A percentile compares a stretch with the other conserved stretches of the same genome.
phyloP scores from a whole-genome alignment of 2,797 vertebrate species.

The Hydrophis major region DNA sequence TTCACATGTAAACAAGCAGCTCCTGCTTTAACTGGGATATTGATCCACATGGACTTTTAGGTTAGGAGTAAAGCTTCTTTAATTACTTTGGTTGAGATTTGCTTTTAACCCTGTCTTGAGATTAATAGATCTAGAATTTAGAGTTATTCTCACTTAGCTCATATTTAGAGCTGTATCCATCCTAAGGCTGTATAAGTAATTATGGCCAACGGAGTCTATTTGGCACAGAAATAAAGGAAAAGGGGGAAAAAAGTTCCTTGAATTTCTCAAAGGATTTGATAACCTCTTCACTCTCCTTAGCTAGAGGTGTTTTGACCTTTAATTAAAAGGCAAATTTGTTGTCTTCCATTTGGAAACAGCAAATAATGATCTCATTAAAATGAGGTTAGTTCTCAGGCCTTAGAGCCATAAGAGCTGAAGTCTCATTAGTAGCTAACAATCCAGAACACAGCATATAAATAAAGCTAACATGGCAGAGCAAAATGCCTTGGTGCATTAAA shows the following conservation, averaged over 20 bases:
- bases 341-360: constrained; percentile 87
- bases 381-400: constrained; percentile 80
- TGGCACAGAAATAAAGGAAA: constrained; percentile 45
- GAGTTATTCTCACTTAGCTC: constrained; percentile 72
- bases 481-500: constrained; percentile 77
- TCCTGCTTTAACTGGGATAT: constrained; percentile 42
- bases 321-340: constrained; percentile 83
- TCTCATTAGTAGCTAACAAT: constrained; percentile 80
- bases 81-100: constrained; percentile 68
- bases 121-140: constrained; percentile 23
- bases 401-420: constrained; percentile 73
- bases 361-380: constrained; percentile 97
- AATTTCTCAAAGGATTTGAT: constrained; percentile 62
- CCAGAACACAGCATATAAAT: constrained; percentile 78
- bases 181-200: constrained; percentile 52
- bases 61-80: constrained; percentile 62
- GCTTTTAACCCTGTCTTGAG: constrained; percentile 48
- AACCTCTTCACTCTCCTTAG: constrained; percentile 71
- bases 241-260: constrained; percentile 45
- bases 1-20: constrained; percentile 45
- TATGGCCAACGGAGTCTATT: constrained; percentile 11
- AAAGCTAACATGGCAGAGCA: constrained; percentile 75
- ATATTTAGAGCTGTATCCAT: constrained; percentile 73
- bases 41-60: constrained; percentile 55
- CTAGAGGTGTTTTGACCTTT: constrained; percentile 80